phyloP scores from a whole-genome alignment of 1,140 invertebrate species.

The Trichogramma pretiosum region DNA sequence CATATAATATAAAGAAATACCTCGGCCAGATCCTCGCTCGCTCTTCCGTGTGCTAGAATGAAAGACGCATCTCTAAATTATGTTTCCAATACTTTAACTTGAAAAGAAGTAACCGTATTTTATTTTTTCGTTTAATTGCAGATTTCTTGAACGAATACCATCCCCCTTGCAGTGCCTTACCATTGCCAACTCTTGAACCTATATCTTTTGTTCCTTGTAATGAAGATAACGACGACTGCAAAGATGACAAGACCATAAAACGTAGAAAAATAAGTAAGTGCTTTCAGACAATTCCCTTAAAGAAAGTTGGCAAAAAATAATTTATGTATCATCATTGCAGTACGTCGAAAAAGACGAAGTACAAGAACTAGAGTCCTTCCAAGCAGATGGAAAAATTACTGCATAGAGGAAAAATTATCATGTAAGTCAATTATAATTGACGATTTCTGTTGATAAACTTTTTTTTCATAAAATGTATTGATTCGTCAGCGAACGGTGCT shows the following conservation, averaged over 20 bases:
- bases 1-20: too few species aligned
- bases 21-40: too few species aligned
- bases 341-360: not conserved
- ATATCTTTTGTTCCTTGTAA: not conserved
- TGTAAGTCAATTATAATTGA: too few species aligned
- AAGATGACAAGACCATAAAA: not conserved
- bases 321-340: conserved; percentile 3
- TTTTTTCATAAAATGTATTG: too few species aligned
- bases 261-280: not conserved
- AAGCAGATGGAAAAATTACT: not conserved
- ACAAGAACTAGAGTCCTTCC: not conserved
- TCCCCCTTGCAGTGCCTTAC: not conserved
- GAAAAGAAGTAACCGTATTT: too few species aligned
- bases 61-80: too few species aligned
- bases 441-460: too few species aligned
- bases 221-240: not conserved
- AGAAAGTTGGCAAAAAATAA: not conserved
- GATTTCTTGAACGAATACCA: too few species aligned
- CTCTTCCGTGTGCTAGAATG: too few species aligned
- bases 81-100: too few species aligned
- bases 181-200: not conserved
- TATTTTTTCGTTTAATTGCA: too few species aligned
- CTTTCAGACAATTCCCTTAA: not conserved
- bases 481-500: too few species aligned
- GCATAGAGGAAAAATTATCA: not conserved